These are phyloP conservation scores for Coreoperca whiteheadi DNA, from an alignment of 2,113 vertebrate species.

Conservation along the genomic window DNA sequence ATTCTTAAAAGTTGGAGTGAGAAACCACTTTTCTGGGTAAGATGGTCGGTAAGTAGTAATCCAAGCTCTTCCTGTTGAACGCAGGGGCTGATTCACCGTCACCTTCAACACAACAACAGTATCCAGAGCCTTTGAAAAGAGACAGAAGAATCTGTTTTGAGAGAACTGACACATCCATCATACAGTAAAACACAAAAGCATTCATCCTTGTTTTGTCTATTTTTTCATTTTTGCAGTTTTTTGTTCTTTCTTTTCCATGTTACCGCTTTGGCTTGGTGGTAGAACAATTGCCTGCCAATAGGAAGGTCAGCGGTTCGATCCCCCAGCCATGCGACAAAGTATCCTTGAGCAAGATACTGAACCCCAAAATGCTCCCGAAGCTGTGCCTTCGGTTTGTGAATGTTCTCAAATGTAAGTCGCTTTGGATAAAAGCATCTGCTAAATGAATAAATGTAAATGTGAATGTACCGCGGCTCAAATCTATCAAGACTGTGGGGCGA, in stretches of 20 bases:
- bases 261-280: no score
- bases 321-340: no score
- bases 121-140: constrained; percentile 62
- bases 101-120: background rate
- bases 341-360: no score
- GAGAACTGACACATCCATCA: constrained; percentile 22
- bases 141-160: constrained; percentile 40
- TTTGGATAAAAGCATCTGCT: no score
- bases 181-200: constrained; percentile 25
- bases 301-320: no score
- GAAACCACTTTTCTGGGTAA: constrained; percentile 9
- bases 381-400: no score
- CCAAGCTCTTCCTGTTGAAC: constrained; percentile 35
- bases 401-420: no score
- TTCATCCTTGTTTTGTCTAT: constrained; percentile 21
- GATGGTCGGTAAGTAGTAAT: constrained; percentile 14
- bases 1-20: constrained; percentile 4
- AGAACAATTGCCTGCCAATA: no score
- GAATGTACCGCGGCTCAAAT: constrained; percentile 22
- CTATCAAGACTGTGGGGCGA: constrained; percentile 25
- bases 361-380: no score
- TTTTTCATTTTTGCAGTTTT: background rate
- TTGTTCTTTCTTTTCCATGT: constrained; percentile 5
- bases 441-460: no score
- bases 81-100: constrained; percentile 24